Evolutionary conservation across 2,113 vertebrate species (phyloP), one percentile per base, ranked within the genome.

Genomic region (Poeciliopsis occidentalis): DNA sequence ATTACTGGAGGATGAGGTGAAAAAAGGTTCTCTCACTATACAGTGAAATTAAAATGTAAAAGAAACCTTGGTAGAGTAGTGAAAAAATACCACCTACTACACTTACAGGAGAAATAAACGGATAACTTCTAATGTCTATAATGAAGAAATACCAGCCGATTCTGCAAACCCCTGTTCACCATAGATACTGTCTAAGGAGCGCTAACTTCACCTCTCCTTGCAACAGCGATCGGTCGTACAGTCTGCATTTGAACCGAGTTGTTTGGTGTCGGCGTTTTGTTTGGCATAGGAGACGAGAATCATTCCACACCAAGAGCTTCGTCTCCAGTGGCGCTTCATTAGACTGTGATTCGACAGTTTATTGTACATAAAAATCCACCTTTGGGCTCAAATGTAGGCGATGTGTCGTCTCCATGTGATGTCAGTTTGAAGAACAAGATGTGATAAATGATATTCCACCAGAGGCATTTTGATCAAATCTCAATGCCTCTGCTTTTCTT

Each of bases 401-500:
- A 82, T 75, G 72, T 71, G 24, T 22, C 54, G 31, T 75, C 30
- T 69, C 30, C 27, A 7, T 65, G 27, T 17, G 69, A 71, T 13
- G 26, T 27, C 39, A 64, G 79, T 75, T 78, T 79, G 74, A 76
- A 83, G 37, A 78, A 67, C 27, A 74, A 64, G 60, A 76, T 76
- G 57, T 44, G 79, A 75, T 6, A 74, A 76, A 81, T 76, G 69
- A 85, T 66, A 64, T 84, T 78, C 75, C 26, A 57, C 73, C 29
- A n/a, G 64, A 78, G 73, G 71, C 61, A 19, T 84, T 86, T 81
- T 82, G 81, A 87, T 85, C 60, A 80, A 76, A 78, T 83, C 72
- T 87, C 71, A 61, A 82, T 15, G 65, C 32, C 15, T 34, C 57
- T 27, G 7, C 26, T 78, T 30, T 30, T 5, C 51, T 67, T 67